A percentile compares a stretch with the other conserved stretches of the same genome.
Evolutionary conservation across 2,888 invertebrate species (phyloP).

Genomic region (Papilio gigon): DNA sequence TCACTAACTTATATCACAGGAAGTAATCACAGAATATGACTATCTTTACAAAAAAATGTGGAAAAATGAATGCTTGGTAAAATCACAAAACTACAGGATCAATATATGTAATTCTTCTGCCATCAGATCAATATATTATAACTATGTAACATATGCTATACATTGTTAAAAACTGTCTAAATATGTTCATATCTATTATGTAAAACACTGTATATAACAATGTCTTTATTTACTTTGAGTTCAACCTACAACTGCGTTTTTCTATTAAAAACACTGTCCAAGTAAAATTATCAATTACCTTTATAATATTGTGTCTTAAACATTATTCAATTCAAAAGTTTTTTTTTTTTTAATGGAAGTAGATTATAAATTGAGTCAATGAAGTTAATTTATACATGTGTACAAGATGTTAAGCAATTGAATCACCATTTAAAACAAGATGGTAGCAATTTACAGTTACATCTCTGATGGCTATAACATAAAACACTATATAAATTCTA

Average conservation of each 20-base stretch:
- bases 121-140: background rate
- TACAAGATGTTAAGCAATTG: conserved; percentile 32
- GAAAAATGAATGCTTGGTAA: no score
- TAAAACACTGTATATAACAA: no score
- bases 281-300: background rate
- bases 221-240: background rate
- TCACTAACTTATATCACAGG: background rate
- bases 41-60: no score
- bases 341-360: conserved; percentile 17
- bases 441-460: conserved; percentile 28
- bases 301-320: background rate
- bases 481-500: background rate
- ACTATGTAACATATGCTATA: background rate
- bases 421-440: conserved; percentile 26
- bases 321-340: background rate
- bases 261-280: background rate
- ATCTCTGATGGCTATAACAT: background rate
- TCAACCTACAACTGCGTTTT: background rate
- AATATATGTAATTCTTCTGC: no score
- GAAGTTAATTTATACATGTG: conserved; percentile 24
- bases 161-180: no score
- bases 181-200: background rate
- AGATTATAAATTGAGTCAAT: conserved; percentile 25
- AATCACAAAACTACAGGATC: no score
- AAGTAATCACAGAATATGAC: background rate